Percentiles rank a stretch among this genome's conserved stretches.
Conservation (phyloP, 2,797 vertebrate genomes). For the Aldrovandia affinis region DNA sequence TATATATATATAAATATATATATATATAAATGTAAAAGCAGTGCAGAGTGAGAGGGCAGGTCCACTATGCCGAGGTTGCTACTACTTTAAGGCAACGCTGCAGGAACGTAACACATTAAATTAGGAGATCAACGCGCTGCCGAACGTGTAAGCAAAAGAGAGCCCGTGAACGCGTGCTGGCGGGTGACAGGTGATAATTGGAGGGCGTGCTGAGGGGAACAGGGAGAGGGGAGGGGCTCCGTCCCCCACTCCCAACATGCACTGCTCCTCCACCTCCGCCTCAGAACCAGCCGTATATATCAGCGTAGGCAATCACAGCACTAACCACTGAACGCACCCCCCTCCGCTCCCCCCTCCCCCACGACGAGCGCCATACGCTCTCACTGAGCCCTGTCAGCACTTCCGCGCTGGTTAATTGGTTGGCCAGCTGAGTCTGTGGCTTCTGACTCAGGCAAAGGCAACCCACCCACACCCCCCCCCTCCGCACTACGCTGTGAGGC, state of each 20-base stretch:
- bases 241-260: slow-evolving; percentile 26
- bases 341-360: background rate
- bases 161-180: background rate
- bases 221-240: background rate
- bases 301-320: background rate
- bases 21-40: background rate
- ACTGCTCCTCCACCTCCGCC: no score
- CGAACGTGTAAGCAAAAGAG: slow-evolving; percentile 8
- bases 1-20: background rate
- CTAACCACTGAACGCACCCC: background rate
- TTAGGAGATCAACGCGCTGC: background rate
- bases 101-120: background rate
- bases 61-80: background rate
- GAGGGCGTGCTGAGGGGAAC: background rate
- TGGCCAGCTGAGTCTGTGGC: background rate
- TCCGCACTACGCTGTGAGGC: background rate
- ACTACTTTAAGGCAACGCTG: background rate
- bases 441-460: background rate
- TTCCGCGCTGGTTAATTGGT: slow-evolving; percentile 12
- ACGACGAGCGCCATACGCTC: background rate
- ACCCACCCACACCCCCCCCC: slow-evolving; percentile 1
- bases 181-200: background rate
- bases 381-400: slow-evolving; percentile 16
- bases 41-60: background rate
- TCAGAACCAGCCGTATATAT: background rate